These are phyloP conservation scores for Unio pictorum DNA, from an alignment of 2,888 invertebrate species.

Conservation along the genomic window DNA sequence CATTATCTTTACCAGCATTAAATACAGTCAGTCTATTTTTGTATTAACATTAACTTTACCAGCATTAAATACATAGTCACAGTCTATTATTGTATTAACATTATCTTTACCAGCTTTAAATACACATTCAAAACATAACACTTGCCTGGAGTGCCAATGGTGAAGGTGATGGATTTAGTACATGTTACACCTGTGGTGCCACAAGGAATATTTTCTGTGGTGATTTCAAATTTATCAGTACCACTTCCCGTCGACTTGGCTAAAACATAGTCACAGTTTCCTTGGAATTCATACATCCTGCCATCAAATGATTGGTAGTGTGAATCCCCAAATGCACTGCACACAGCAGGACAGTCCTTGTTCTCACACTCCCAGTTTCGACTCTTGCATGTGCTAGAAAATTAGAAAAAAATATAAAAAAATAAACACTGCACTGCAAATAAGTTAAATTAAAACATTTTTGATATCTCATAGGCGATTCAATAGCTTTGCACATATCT, in stretches of 20 bases:
- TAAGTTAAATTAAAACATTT: too few relatives aligned
- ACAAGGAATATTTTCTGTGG: conserved; percentile 88
- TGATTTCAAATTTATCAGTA: conserved; percentile 75
- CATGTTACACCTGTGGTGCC: conserved; percentile 90
- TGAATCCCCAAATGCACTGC: conserved; percentile 91
- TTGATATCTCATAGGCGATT: neutral
- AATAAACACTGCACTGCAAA: too few relatives aligned
- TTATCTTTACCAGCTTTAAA: too few relatives aligned
- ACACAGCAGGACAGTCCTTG: conserved; percentile 80
- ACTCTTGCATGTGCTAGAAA: conserved; percentile 67
- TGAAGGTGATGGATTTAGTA: conserved; percentile 81
- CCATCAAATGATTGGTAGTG: conserved; percentile 92
- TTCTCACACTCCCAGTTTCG: conserved; percentile 87
- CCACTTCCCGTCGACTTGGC: conserved; percentile 73
- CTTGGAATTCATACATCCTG: conserved; percentile 87
- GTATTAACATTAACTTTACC: too few relatives aligned
- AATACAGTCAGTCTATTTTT: too few relatives aligned
- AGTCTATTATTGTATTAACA: too few relatives aligned
- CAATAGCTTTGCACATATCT: neutral
- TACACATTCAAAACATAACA: neutral
- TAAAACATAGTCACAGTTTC: conserved; percentile 88
- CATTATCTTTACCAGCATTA: too few relatives aligned
- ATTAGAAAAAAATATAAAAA: too few relatives aligned
- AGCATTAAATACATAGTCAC: too few relatives aligned
- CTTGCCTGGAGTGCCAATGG: conserved; percentile 52